Evolutionary conservation across 2,797 vertebrate species (phyloP).

Genomic region (Oceanodroma leucorhoa): DNA sequence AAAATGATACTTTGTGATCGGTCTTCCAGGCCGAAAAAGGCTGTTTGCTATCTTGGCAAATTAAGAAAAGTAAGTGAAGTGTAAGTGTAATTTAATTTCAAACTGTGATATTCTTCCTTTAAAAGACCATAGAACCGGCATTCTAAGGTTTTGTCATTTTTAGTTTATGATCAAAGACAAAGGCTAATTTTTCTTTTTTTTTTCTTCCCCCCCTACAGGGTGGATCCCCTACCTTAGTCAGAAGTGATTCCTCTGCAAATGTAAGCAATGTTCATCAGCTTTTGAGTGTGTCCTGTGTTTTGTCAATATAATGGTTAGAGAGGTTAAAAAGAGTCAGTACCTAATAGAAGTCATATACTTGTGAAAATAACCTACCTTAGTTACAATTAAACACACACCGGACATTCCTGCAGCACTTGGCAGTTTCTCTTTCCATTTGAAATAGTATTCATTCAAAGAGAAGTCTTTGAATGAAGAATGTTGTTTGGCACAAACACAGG

Average conservation of each 20-base stretch:
- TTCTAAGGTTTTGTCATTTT: neutral
- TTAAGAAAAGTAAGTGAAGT: neutral
- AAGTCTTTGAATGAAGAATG: neutral
- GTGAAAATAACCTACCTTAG: neutral
- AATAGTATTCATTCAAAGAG: neutral
- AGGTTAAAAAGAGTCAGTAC: neutral
- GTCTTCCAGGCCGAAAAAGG: neutral
- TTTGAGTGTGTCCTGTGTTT: neutral
- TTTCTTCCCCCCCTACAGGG: neutral
- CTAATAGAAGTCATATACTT: neutral
- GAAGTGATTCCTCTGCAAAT: conserved; percentile 53
- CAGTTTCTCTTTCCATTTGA: neutral
- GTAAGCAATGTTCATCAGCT: conserved; percentile 2
- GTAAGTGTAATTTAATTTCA: neutral
- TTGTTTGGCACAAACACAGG: neutral
- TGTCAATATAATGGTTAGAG: neutral
- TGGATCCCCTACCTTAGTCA: conserved; percentile 24
- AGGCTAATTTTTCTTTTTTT: neutral
- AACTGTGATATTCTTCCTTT: neutral
- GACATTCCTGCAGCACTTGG: neutral
- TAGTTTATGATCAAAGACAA: neutral
- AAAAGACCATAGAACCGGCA: neutral
- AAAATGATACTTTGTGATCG: neutral
- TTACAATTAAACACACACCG: neutral
- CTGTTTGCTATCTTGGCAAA: neutral